Percentiles rank a stretch among this genome's conserved stretches.
Conservation (phyloP, 1,140 invertebrate genomes). For the Lordiphosa mommai region DNA sequence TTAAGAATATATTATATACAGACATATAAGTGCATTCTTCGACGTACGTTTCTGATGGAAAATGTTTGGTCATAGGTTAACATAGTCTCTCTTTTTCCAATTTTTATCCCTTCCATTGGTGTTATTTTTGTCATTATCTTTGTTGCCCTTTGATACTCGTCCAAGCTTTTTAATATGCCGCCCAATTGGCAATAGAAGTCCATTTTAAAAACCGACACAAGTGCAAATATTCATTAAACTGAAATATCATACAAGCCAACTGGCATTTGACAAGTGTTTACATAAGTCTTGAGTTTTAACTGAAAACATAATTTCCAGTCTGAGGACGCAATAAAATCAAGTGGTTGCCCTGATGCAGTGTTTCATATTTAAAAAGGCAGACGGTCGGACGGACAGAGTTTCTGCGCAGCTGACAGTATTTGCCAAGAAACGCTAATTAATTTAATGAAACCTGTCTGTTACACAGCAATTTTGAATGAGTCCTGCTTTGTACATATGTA, state of each 20-base stretch:
- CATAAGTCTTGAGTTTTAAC: slow-evolving; percentile 40
- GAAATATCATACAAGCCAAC: slow-evolving; percentile 15
- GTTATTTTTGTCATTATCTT: no score
- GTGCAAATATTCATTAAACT: slow-evolving; percentile 25
- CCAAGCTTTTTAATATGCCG: no score
- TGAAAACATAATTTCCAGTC: slow-evolving; percentile 42
- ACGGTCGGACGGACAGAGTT: slow-evolving; percentile 5
- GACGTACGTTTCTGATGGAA: no score
- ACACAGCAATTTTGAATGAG: slow-evolving; percentile 19
- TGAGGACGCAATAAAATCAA: slow-evolving; percentile 32
- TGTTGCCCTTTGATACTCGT: no score
- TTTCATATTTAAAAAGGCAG: slow-evolving; percentile 5
- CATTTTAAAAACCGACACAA: neutral
- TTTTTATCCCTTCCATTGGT: no score
- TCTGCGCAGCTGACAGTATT: slow-evolving; percentile 35
- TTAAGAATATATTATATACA: no score
- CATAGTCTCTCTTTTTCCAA: no score
- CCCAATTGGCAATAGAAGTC: no score
- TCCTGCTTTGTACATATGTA: slow-evolving; percentile 28
- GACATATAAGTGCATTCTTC: no score
- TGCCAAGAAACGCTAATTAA: slow-evolving; percentile 39
- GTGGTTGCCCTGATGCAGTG: slow-evolving; percentile 11
- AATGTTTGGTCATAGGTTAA: no score
- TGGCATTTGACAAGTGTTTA: slow-evolving; percentile 34
- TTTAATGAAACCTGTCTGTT: slow-evolving; percentile 44